Percentiles rank a stretch among this genome's conserved stretches.
phyloP scores from a whole-genome alignment of 2,113 vertebrate genomes.

The Odontophorus gujanensis region DNA sequence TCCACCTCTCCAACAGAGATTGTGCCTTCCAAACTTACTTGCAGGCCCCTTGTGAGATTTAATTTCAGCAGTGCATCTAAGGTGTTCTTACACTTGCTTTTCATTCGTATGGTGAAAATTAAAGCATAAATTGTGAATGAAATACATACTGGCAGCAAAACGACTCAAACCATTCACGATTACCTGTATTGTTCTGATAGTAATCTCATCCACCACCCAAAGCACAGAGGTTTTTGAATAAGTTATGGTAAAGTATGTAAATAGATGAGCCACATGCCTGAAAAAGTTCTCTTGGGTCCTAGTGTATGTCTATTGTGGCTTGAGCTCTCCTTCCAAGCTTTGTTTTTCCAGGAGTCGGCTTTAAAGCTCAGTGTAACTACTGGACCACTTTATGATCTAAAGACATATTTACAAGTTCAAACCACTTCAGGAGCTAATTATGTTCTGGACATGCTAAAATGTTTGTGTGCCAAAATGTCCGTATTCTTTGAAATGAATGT shows the following conservation, averaged over 20 bases:
- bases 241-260: slow-evolving; percentile 61
- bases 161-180: background rate
- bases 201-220: slow-evolving; percentile 32
- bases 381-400: slow-evolving; percentile 56
- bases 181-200: slow-evolving; percentile 37
- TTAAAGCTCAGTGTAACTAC: background rate
- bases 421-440: slow-evolving; percentile 53
- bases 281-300: background rate
- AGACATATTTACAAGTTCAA: slow-evolving; percentile 69
- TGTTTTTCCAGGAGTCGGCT: slow-evolving; percentile 41
- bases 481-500: slow-evolving; percentile 77
- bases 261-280: slow-evolving; percentile 57
- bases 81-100: background rate
- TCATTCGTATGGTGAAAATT: slow-evolving; percentile 34
- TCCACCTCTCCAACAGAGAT: background rate
- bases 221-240: slow-evolving; percentile 37
- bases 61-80: background rate
- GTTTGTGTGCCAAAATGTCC: slow-evolving; percentile 57
- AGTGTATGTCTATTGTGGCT: slow-evolving; percentile 1
- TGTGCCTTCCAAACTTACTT: background rate
- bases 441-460: slow-evolving; percentile 57
- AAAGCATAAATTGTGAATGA: slow-evolving; percentile 24
- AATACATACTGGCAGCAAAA: slow-evolving; percentile 20
- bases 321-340: slow-evolving; percentile 21
- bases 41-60: background rate